A percentile compares a stretch with the other conserved stretches of the same genome.
Evolutionary conservation across 2,113 vertebrate genomes (phyloP).

Genomic region (Menura novaehollandiae): DNA sequence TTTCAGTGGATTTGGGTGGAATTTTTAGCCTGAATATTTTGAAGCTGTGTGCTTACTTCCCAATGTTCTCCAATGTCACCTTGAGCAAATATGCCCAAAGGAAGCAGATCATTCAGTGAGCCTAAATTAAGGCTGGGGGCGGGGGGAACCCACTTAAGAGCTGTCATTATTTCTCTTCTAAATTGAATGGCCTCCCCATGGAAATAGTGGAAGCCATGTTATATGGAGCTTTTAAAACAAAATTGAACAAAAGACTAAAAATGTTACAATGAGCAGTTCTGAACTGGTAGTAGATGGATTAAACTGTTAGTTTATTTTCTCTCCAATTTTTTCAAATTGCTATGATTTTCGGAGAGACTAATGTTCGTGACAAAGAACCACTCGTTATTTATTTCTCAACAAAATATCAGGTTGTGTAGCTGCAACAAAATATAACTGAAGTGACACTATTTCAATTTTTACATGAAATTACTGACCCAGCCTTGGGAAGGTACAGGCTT

Average conservation of each 20-base stretch:
- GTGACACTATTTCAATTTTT: not conserved
- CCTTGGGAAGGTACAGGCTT: not conserved
- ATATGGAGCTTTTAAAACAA: not conserved
- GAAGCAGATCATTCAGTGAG: constrained; percentile 37
- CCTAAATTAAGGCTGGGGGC: constrained; percentile 32
- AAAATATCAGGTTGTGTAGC: not conserved
- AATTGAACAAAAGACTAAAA: constrained; percentile 8
- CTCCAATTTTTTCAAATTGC: not conserved
- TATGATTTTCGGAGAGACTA: not conserved
- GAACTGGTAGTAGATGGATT: not conserved
- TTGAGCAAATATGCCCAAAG: constrained; percentile 61
- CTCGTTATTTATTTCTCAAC: not conserved
- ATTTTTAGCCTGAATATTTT: constrained; percentile 7
- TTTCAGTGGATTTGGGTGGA: not conserved
- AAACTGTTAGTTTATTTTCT: not conserved
- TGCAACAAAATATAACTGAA: not conserved
- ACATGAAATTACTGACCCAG: not conserved
- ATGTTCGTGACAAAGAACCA: not conserved
- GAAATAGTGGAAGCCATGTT: constrained; percentile 6
- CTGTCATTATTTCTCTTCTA: constrained; percentile 56
- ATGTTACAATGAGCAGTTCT: not conserved
- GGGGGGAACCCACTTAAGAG: constrained; percentile 21
- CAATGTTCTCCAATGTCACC: constrained; percentile 46
- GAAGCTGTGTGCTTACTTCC: not conserved
- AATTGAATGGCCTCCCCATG: constrained; percentile 43